These are phyloP conservation scores for Phaethon lepturus DNA, from an alignment of 2,113 vertebrate species.

Conservation along the genomic window DNA sequence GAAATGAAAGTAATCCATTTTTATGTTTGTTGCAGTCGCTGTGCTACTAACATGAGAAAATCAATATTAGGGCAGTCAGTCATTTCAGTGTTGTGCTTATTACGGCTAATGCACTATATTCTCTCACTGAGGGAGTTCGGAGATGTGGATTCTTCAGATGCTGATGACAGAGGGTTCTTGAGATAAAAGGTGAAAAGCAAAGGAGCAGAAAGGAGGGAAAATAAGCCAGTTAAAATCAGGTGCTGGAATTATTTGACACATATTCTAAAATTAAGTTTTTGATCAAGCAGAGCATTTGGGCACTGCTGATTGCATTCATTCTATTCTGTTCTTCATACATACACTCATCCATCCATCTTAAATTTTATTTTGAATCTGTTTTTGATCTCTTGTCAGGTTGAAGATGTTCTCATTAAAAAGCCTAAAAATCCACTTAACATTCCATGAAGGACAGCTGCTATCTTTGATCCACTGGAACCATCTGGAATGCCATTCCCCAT, in stretches of 20 bases:
- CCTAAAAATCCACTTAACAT: neutral
- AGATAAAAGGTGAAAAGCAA: neutral
- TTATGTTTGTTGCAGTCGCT: neutral
- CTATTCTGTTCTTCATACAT: neutral
- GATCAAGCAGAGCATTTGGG: neutral
- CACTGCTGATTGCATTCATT: neutral
- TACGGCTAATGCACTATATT: neutral
- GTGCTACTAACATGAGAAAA: neutral
- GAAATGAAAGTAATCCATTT: constrained; percentile 41
- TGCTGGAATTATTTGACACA: neutral
- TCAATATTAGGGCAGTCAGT: neutral
- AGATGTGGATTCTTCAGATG: neutral
- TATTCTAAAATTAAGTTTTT: neutral
- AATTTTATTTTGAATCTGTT: neutral
- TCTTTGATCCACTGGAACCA: neutral
- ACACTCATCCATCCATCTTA: neutral
- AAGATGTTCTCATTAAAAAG: neutral
- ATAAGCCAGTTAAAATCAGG: neutral
- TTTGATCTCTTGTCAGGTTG: neutral
- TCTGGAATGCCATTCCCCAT: neutral
- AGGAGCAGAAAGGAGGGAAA: neutral
- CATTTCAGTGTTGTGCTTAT: neutral
- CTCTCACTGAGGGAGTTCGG: neutral
- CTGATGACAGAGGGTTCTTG: neutral
- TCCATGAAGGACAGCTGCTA: neutral